These are phyloP conservation scores for Gallirallus australis DNA, from an alignment of 2,797 vertebrate species.

Conservation along the genomic window DNA sequence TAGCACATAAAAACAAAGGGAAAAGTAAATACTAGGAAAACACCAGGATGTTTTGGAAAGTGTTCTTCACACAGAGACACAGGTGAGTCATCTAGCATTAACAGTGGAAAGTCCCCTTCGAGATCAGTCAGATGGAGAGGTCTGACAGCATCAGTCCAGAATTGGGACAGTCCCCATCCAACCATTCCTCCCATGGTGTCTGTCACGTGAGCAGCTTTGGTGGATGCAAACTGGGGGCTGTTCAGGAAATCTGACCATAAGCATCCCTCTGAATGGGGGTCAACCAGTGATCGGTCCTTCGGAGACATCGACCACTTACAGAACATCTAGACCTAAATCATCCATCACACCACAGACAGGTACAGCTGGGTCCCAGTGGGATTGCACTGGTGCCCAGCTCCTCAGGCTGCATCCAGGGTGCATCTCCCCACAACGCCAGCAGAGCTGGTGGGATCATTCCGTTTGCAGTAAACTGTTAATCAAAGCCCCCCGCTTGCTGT, in stretches of 20 bases:
- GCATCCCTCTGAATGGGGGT: neutral
- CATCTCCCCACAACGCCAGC: neutral
- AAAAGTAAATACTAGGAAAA: neutral
- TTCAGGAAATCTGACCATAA: neutral
- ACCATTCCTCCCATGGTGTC: neutral
- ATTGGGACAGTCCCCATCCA: neutral
- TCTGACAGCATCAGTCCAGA: neutral
- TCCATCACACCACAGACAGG: neutral
- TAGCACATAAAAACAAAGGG: neutral
- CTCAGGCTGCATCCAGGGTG: neutral
- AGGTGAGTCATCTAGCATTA: neutral
- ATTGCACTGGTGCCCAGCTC: fast-evolving
- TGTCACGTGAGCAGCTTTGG: neutral
- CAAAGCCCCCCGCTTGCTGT: neutral
- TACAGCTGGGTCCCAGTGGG: fast-evolving
- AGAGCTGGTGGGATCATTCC: neutral
- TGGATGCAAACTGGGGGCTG: neutral
- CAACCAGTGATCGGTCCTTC: neutral
- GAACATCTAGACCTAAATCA: neutral
- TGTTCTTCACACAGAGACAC: neutral
- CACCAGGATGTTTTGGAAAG: neutral
- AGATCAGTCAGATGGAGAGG: neutral
- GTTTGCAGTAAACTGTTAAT: neutral
- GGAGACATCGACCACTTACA: neutral
- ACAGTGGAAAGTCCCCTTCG: neutral